These are phyloP conservation scores for Anastatus disparis DNA, from an alignment of 1,140 invertebrate genomes.

Conservation along the genomic window DNA sequence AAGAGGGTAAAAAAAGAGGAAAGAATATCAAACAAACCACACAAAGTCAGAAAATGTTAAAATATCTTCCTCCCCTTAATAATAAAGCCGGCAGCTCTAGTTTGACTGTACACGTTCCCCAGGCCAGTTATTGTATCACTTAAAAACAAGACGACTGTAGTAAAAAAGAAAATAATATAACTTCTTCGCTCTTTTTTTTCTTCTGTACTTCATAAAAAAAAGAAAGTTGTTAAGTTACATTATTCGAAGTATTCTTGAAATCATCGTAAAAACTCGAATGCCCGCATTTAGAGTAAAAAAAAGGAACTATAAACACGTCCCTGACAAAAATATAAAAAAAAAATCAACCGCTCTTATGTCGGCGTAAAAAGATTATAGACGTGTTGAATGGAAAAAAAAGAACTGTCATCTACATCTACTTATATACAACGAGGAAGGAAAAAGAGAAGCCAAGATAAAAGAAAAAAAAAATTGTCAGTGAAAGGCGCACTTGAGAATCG, in stretches of 20 bases:
- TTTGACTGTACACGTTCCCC: background rate
- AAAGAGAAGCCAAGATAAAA: background rate
- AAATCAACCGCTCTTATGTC: background rate
- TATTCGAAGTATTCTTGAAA: too few species aligned
- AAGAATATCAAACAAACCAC: too few species aligned
- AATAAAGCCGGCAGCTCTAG: constrained; percentile 3
- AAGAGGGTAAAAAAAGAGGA: background rate
- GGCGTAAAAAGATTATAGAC: constrained; percentile 6
- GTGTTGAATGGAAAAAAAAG: constrained; percentile 21
- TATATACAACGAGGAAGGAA: background rate
- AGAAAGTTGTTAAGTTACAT: too few species aligned
- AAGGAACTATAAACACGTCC: too few species aligned
- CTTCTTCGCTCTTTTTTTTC: too few species aligned
- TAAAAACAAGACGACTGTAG: constrained; percentile 7
- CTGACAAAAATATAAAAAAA: too few species aligned
- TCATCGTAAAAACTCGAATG: too few species aligned
- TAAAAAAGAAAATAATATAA: constrained; percentile 27
- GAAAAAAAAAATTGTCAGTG: background rate
- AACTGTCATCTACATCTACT: background rate
- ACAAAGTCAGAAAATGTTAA: background rate
- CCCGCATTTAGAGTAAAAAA: too few species aligned
- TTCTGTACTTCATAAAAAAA: too few species aligned
- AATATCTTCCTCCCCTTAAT: background rate
- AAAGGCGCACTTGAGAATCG: background rate
- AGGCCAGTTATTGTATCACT: constrained; percentile 23